These are phyloP conservation scores for Oreochromis niloticus DNA, from an alignment of 2,113 vertebrate genomes.

Conservation along the genomic window DNA sequence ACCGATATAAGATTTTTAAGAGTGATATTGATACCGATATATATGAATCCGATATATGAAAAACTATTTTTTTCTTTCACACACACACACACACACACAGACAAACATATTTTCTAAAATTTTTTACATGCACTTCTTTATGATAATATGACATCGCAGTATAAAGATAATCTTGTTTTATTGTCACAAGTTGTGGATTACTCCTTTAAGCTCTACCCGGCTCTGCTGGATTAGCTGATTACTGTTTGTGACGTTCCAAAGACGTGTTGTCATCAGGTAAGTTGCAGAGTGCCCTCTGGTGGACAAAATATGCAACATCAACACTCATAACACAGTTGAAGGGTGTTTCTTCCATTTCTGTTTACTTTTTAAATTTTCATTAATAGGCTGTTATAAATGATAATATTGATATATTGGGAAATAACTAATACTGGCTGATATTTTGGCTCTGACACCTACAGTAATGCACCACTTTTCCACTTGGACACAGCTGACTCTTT, in stretches of 20 bases:
- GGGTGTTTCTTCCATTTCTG: background rate
- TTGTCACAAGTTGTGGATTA: background rate
- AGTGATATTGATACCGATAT: background rate
- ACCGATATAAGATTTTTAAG: background rate
- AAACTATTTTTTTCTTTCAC: background rate
- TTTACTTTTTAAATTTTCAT: background rate
- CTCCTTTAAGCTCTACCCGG: background rate
- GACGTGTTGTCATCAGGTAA: background rate
- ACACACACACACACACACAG: background rate
- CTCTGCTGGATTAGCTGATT: background rate
- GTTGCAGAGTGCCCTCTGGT: background rate
- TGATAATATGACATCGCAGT: background rate
- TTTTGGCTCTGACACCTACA: background rate
- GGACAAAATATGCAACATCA: background rate
- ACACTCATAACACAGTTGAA: background rate
- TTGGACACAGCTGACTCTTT: background rate
- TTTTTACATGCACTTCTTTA: background rate
- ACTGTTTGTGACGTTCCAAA: background rate
- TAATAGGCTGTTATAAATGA: background rate
- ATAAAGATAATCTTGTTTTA: background rate
- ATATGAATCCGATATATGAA: background rate
- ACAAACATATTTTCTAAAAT: too few relatives aligned
- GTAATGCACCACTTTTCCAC: background rate
- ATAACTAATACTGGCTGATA: background rate
- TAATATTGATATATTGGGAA: background rate